Percentiles rank a stretch among this genome's conserved stretches.
Evolutionary conservation across 1,140 invertebrate genomes (phyloP).

Genomic region (Melitaea cinxia): DNA sequence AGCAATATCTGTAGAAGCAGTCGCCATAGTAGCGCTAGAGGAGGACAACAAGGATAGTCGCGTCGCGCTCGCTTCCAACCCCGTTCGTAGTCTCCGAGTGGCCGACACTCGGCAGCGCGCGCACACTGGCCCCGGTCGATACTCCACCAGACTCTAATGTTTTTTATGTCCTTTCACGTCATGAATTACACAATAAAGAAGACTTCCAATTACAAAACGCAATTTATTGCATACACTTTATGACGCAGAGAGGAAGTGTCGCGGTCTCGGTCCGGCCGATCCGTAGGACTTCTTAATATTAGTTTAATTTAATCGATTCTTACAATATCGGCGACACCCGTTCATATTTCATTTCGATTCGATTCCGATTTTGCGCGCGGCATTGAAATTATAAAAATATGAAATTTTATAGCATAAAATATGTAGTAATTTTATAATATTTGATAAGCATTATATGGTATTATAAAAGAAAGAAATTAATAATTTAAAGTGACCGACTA

Average conservation of each 20-base stretch:
- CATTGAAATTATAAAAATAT: constrained; percentile 10
- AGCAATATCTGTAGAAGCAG: constrained; percentile 9
- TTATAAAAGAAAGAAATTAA: too few species aligned
- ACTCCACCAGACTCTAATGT: constrained; percentile 76
- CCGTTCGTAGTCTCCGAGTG: constrained; percentile 49
- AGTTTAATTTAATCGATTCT: constrained; percentile 6
- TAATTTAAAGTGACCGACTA: too few species aligned
- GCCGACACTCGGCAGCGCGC: constrained; percentile 63
- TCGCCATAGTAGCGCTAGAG: constrained; percentile 41
- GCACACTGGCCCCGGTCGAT: constrained; percentile 73
- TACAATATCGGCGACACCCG: constrained; percentile 17
- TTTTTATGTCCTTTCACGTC: constrained; percentile 77
- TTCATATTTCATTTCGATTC: constrained; percentile 10
- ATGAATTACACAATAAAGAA: constrained; percentile 72
- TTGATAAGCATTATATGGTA: not conserved
- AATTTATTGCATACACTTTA: constrained; percentile 47
- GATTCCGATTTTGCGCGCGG: constrained; percentile 5
- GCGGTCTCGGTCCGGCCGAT: not conserved
- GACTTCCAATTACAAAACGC: constrained; percentile 65
- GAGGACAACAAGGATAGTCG: constrained; percentile 47
- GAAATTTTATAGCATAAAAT: too few species aligned
- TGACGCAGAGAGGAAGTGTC: constrained; percentile 11
- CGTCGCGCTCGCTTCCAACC: constrained; percentile 54
- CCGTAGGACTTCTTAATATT: constrained; percentile 16
- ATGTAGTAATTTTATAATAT: not conserved